Conservation (phyloP, 2,113 vertebrate genomes). For the Prionailurus bengalensis region DNA sequence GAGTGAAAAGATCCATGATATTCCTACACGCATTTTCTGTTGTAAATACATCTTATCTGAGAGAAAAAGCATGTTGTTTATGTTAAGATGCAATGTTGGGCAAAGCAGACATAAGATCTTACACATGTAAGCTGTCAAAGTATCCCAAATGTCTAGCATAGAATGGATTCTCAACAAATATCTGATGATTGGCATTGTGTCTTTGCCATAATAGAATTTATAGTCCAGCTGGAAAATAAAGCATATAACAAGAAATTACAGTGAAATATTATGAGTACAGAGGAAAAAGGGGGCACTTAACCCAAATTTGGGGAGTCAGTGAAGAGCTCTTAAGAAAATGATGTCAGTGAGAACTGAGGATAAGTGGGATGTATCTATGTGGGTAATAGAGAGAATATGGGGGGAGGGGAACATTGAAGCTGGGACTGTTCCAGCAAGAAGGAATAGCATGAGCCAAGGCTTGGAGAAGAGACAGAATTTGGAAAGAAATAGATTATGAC, state of each 20-base stretch:
- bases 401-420: not conserved
- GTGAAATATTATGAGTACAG: not conserved
- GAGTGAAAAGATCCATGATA: not conserved
- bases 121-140: not conserved
- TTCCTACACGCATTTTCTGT: not conserved
- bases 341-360: not conserved
- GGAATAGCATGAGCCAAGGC: not conserved
- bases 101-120: not conserved
- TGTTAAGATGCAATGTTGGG: not conserved
- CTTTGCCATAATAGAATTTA: not conserved
- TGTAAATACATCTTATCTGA: not conserved
- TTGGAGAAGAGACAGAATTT: not conserved
- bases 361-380: not conserved
- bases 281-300: not conserved
- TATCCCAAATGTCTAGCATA: not conserved
- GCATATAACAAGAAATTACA: not conserved
- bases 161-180: not conserved
- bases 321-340: not conserved
- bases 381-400: not conserved
- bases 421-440: not conserved
- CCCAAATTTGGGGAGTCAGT: not conserved
- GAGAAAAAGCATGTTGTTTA: not conserved
- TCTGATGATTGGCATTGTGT: not conserved
- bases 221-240: not conserved
- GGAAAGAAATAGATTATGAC: not conserved